A percentile compares a stretch with the other conserved stretches of the same genome.
These are phyloP conservation scores for Sisyra nigra DNA, from an alignment of 2,888 invertebrate species.

Conservation along the genomic window DNA sequence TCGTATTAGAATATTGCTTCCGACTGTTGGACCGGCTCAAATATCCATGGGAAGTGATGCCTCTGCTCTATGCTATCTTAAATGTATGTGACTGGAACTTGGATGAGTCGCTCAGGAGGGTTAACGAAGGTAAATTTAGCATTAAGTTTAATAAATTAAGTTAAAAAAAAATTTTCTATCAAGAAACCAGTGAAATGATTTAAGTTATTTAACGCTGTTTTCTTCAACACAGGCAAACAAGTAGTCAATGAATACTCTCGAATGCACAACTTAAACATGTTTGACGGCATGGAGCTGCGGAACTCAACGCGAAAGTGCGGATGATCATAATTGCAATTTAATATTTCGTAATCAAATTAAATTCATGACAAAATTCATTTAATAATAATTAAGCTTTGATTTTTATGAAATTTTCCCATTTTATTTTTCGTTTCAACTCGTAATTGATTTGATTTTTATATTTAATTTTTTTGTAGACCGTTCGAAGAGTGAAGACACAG, in stretches of 20 bases:
- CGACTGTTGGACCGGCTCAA: slow-evolving; percentile 59
- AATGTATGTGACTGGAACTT: slow-evolving; percentile 58
- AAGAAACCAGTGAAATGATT: not conserved
- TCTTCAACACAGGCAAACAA: slow-evolving; percentile 38
- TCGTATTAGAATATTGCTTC: slow-evolving; percentile 54
- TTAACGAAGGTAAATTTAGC: slow-evolving; percentile 48
- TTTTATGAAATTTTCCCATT: slow-evolving; percentile 5
- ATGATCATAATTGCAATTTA: slow-evolving; percentile 42
- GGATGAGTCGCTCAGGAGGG: slow-evolving; percentile 57
- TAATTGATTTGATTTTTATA: slow-evolving; percentile 2
- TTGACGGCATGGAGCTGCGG: slow-evolving; percentile 56
- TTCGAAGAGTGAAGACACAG: slow-evolving; percentile 2
- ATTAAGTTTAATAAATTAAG: not conserved
- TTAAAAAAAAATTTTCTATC: not conserved
- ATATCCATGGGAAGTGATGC: slow-evolving; percentile 68
- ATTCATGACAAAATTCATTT: slow-evolving; percentile 2
- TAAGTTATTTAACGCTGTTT: not conserved
- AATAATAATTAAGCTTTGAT: not conserved
- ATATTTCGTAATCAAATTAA: slow-evolving; percentile 7
- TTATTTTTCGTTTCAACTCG: slow-evolving; percentile 1
- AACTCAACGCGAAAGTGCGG: slow-evolving; percentile 66
- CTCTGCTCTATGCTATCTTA: slow-evolving; percentile 61
- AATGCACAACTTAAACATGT: slow-evolving; percentile 58
- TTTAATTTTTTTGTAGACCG: slow-evolving; percentile 2
- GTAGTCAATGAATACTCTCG: slow-evolving; percentile 60